Evolutionary conservation across 2,888 invertebrate species (phyloP), one percentile per base, ranked within the genome.

Genomic region (Cephus runcator): DNA sequence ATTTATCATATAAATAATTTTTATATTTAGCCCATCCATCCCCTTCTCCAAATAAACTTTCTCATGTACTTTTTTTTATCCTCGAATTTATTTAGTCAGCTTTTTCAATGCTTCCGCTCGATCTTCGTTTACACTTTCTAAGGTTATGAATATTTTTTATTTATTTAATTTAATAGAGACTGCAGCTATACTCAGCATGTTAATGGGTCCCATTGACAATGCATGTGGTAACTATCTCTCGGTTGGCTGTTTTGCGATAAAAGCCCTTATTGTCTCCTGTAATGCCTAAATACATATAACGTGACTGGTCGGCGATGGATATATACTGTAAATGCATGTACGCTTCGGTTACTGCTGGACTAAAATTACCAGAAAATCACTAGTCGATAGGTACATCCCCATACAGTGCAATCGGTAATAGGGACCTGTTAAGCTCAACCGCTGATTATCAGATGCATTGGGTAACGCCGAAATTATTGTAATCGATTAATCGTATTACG

Each of bases 81-180:
- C 11, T 9, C 6, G 1, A 2, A 9, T 0, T 40, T 1, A 23
- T 40, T 4, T 6, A 2, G 0, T 23, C 23, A 23, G 6, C 23
- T 40, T 0, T 40, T 23, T 56, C 2, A 56, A 56, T 15, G 56
- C 23, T 6, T 6, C 2, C 6, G 15, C 23, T 6, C 0, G 23
- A 23, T 9, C 23, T 23, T 56, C 2, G 23, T 23, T 40, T 23
- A 1, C 2, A 23, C 2, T 56, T 23, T 56, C 0, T 9, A 23
- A 56, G 1, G 9, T 23, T 56, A 56, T 9, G 9, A 23, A 9
- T 56, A 23, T 23, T 23, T 56, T 40, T 23, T 4, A 36, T 36
- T 23, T 23, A 9, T 2, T 9, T 9, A 0, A 23, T 56, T 56
- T 9, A 2, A 23, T 23, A 23, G 23, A 56, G 0, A 56, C 40